Evolutionary conservation across 2,113 vertebrate genomes (phyloP).

Genomic region (Melanerpes formicivorus): DNA sequence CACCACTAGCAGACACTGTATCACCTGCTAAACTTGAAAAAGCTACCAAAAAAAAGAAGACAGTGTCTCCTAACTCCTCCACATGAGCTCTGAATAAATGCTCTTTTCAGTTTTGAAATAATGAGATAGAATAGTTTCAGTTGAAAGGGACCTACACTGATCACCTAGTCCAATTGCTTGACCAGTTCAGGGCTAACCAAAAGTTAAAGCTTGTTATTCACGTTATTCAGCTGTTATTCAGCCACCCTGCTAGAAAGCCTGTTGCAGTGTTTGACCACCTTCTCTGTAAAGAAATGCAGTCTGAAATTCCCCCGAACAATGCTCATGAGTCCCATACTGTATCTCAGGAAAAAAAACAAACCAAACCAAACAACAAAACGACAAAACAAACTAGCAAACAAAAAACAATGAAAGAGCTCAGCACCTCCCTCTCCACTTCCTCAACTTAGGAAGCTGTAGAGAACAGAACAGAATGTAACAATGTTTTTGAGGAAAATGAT

Average conservation of each 20-base stretch:
- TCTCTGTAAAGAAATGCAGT: not conserved
- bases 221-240: too few relatives aligned
- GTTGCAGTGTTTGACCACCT: too few relatives aligned
- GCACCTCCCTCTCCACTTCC: not conserved
- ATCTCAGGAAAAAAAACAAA: not conserved
- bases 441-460: not conserved
- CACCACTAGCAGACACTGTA: rapidly evolving
- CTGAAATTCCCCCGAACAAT: not conserved
- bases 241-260: too few relatives aligned
- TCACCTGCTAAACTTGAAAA: not conserved
- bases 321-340: not conserved
- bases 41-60: not conserved
- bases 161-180: too few relatives aligned
- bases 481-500: not conserved
- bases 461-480: not conserved
- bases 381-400: too few relatives aligned
- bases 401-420: too few relatives aligned
- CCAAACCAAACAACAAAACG: too few relatives aligned
- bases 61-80: not conserved
- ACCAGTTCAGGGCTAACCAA: too few relatives aligned
- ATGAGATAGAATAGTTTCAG: too few relatives aligned
- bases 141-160: too few relatives aligned
- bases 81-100: not conserved
- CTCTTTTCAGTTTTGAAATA: too few relatives aligned
- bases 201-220: too few relatives aligned